Evolutionary conservation across 2,888 invertebrate genomes (phyloP).

Genomic region (Drosophila atripex): DNA sequence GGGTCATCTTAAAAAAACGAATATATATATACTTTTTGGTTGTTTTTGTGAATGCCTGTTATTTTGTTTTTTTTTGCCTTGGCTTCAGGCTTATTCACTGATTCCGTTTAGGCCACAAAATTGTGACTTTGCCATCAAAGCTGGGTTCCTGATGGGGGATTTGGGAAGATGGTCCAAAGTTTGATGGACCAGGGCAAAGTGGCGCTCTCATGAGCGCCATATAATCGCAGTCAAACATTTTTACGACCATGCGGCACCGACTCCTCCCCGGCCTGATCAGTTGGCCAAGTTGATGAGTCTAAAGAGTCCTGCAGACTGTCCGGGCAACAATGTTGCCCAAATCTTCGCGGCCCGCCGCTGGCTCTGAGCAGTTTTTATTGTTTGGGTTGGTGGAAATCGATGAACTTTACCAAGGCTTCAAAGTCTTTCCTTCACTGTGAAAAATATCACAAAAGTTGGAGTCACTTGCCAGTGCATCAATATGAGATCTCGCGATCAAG

Average conservation of each 20-base stretch:
- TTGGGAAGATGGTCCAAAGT: background rate
- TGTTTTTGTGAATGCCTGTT: slow-evolving; percentile 1
- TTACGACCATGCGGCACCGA: slow-evolving; percentile 64
- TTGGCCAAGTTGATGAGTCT: slow-evolving; percentile 43
- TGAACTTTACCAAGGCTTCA: slow-evolving; percentile 70
- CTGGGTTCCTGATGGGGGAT: background rate
- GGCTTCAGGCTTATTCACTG: slow-evolving; percentile 38
- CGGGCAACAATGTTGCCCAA: slow-evolving; percentile 68
- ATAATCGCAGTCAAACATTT: slow-evolving; percentile 81
- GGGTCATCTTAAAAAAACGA: slow-evolving; percentile 16
- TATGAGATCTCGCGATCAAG: background rate
- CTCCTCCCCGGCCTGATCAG: slow-evolving; percentile 33
- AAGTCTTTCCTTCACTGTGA: background rate
- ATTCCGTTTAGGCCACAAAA: slow-evolving; percentile 31
- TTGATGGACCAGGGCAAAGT: slow-evolving; percentile 61
- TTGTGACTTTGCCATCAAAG: slow-evolving; percentile 13
- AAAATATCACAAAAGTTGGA: background rate
- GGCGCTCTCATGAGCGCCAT: slow-evolving; percentile 81
- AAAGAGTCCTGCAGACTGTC: slow-evolving; percentile 23
- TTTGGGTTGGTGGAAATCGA: slow-evolving; percentile 75
- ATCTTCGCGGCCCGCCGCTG: slow-evolving; percentile 54
- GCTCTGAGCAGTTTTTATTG: slow-evolving; percentile 72
- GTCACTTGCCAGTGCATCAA: background rate
- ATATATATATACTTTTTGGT: background rate
- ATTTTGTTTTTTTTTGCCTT: slow-evolving; percentile 19